Conservation (phyloP, 2,113 vertebrate genomes). For the Mellivora capensis region DNA sequence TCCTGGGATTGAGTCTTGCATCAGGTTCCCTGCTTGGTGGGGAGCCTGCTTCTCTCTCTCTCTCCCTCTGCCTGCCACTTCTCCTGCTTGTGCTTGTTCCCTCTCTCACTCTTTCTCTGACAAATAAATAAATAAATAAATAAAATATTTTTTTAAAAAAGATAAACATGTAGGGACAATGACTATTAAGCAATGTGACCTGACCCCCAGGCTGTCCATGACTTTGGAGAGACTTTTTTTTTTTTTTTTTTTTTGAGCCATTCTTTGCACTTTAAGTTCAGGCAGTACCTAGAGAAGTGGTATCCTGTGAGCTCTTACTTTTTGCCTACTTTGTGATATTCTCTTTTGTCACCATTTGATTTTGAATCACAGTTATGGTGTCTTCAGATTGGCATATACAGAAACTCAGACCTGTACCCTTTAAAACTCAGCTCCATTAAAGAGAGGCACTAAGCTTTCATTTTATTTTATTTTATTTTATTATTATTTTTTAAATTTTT, state of each 20-base stretch:
- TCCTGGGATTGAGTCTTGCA: no score
- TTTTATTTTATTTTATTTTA: not conserved
- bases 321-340: not conserved
- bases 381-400: not conserved
- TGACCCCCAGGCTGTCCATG: not conserved
- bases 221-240: not conserved
- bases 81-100: no score
- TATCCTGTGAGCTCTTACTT: not conserved
- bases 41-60: no score
- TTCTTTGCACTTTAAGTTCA: not conserved
- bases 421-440: not conserved
- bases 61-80: no score
- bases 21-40: no score
- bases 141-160: no score
- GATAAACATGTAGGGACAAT: not conserved
- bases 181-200: not conserved
- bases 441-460: not conserved
- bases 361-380: not conserved
- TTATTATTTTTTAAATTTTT: no score
- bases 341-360: not conserved
- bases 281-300: not conserved
- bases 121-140: no score
- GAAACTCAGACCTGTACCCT: not conserved
- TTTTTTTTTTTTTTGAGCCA: not conserved
- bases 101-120: no score